Evolutionary conservation across 1,140 invertebrate species (phyloP).

Genomic region (Venustaconcha ellipsiformis): DNA sequence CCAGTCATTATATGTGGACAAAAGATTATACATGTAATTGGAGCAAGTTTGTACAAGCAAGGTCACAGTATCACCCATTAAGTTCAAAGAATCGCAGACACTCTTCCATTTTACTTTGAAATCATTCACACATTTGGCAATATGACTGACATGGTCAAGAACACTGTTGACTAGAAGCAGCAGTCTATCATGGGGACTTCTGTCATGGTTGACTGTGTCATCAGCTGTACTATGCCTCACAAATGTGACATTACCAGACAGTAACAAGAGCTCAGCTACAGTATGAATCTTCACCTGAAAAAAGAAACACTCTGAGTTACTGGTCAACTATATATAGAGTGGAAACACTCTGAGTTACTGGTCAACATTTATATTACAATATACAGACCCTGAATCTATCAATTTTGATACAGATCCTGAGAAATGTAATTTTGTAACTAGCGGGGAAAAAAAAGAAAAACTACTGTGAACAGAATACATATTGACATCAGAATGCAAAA

Average conservation of each 20-base stretch:
- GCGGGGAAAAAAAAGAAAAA: too few relatives aligned
- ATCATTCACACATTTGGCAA: constrained; percentile 20
- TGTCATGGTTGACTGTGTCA: constrained; percentile 25
- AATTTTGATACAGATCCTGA: too few relatives aligned
- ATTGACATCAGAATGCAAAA: too few relatives aligned
- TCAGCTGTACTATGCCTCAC: constrained; percentile 35
- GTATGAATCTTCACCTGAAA: constrained; percentile 37
- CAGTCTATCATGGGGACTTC: constrained; percentile 16
- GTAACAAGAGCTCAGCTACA: constrained; percentile 44
- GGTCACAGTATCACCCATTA: constrained; percentile 35
- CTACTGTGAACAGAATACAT: too few relatives aligned
- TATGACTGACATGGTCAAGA: constrained; percentile 15
- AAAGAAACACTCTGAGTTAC: too few relatives aligned
- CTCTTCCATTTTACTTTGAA: constrained; percentile 35
- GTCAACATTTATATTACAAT: too few relatives aligned
- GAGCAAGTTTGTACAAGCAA: constrained; percentile 32
- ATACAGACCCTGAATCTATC: too few relatives aligned
- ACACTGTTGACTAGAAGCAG: constrained; percentile 22
- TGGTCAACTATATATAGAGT: too few relatives aligned
- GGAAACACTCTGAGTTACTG: too few relatives aligned
- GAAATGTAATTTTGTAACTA: too few relatives aligned
- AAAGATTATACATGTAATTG: constrained; percentile 31
- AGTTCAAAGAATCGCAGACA: constrained; percentile 25
- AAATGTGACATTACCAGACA: constrained; percentile 26
- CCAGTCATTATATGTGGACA: constrained; percentile 16